Base-by-base conservation (phyloP, 2,113 vertebrate genomes). In the Scopus umbretta region DNA sequence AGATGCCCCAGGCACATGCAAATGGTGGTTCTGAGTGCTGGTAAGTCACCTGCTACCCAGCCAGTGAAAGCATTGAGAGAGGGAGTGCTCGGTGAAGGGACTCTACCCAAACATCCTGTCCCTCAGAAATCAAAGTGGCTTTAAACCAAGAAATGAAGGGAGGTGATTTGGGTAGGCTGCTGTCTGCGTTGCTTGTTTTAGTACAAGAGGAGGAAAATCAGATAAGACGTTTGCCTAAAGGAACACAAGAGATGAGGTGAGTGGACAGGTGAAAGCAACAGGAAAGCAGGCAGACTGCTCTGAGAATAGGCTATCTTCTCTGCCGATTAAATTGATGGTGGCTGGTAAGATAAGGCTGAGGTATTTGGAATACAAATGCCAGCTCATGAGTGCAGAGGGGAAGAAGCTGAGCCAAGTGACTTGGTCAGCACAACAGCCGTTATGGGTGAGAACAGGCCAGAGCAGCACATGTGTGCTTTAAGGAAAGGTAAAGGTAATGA, bases 1-100 rank as follows among this genome's bases (percentile, higher is more conserved):
- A 17, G 27, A 3, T 42, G 55, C n/a, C 63, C 17, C 50, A 23
- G 50, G 27, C 21, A 7, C 26, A 3, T 1, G 3, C 0, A 1
- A 4, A 5, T 6, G 15, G 40, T 26, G 56, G 58, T 18, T 30
- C 29, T 50, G 11, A 3, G 43, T 7, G 32, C 68, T 13, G 43
- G 11, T 14, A 11, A 17, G 19, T 17, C 63, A 56, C 73, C 5
- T 12, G 50, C 34, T 38, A 1, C 22, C 36, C 32, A 9, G 21
- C 10, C 34, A 7, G 27, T 4, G 25, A 17, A 49, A 20, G 32
- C 7, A 0, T 13, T 36, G 16, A 7, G 78, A 38, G 76, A 16
- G 23, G 50, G 36, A 38, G 42, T 2, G 1, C 29, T 30, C 7
- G 1, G 11, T 10, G 43, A 49, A 36, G 38, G 43, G 53, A 10